Base-by-base conservation (phyloP, 1,140 invertebrate genomes). In the Pogonognathellus flavescens region DNA sequence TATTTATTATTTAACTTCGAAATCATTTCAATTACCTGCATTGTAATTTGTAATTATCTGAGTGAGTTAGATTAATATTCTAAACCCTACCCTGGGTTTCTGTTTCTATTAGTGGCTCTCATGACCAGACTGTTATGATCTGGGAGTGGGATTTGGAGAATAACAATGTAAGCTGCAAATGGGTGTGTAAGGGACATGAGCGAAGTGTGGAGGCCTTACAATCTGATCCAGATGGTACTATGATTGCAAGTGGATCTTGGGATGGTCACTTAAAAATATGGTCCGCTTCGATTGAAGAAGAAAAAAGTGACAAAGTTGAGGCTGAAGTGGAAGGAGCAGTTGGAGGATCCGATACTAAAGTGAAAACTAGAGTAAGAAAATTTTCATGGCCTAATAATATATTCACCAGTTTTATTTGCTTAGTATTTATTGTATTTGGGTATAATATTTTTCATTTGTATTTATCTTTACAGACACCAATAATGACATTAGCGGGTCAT, bases 211-310 rank as follows among this genome's bases (percentile, higher is more conserved):
- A 99, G 90, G 95, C 95, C 90, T 92, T 98, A 5, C 93, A 85
- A 93, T 96, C 0, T 95, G 94, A 89, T 91, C 92, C 50, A 25
- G 92, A 94, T 89, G 91, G 90, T 13, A 91, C 92, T 18, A 91
- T 92, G 88, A 94, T 99, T 91, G 96, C 95, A n/a, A 97, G 96
- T 80, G 97, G 97, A 53, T 94, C 96, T 41, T 99, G 97, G 96
- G 98, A 99, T 90, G 91, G 91, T 84, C 92, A 91, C 89, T 87
- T 94, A 16, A 93, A 93, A 89, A 90, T 94, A 31, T 94, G 93
- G 93, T 86, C 89, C n/a, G 86, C 88, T 20, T 80, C 59, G 13
- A 4, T 66, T 0, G 41, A 13, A 22, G 80, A 85, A 70, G 66
- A 83, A 18, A 84, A 84, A 31, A 20, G 50, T 11, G 85, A 87